Evolutionary conservation across 2,113 vertebrate genomes (phyloP), one percentile per base, ranked within the genome.

Genomic region (Chaenogobius annularis): DNA sequence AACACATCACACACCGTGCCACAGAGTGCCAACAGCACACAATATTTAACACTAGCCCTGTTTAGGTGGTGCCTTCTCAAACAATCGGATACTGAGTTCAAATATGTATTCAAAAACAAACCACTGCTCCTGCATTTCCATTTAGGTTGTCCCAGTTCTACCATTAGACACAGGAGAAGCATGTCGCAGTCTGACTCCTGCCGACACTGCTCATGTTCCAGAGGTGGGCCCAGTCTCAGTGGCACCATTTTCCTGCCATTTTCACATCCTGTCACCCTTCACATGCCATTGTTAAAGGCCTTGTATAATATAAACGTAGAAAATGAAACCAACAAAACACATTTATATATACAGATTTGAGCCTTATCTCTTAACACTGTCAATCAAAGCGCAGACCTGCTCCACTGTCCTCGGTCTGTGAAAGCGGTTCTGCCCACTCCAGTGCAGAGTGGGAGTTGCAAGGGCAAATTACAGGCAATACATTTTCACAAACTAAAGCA

Each of bases 1-100:
- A 48, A 62, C 75, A 68, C 19, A 72, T 14, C 61, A 40, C 31
- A 59, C 67, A 68, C 61, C 68, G 48, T 56, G 54, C 73, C 70
- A 79, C 19, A 68, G 11, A 7, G 46, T 20, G 50, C 50, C 50
- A 54, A 20, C 8, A 43, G 47, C 1, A 20, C 54, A 66, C 78
- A 4, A 15, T 61, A 37, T 61, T 61, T 35, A 61, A 35, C 58
- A 61, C 58, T 9, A 31, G 15, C 26, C 58, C 23, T 35, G 58
- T 35, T 17, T 61, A 9, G 58, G 14, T 35, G 6, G 56, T 59
- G 5, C 56, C 56, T 22, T 59, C 17, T 62, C 59, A 62, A 62
- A 37, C 59, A 46, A n/a, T 20, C 40, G 0, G 20, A 22, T 23
- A 66, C 64, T 23, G 15, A 23, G 13, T 47, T 66, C 12, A 66